Percentiles rank a stretch among this genome's conserved stretches.
These are phyloP conservation scores for Cheilosia soror DNA, from an alignment of 2,888 invertebrate genomes.

Conservation along the genomic window DNA sequence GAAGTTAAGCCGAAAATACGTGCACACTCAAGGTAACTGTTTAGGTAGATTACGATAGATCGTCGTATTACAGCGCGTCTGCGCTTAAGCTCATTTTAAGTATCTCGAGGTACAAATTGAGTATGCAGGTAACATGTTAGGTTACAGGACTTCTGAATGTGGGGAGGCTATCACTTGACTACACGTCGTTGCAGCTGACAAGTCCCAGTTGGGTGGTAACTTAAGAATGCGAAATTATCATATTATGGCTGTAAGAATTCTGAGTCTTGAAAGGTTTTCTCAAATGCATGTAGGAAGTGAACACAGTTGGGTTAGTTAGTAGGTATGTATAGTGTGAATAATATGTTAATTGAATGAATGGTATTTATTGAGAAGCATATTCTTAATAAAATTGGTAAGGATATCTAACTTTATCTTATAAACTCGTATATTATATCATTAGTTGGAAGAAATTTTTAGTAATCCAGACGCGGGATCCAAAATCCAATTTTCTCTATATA, in stretches of 20 bases:
- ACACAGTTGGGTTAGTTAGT: too few relatives aligned
- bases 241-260: constrained; percentile 2
- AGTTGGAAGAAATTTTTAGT: too few relatives aligned
- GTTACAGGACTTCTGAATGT: constrained; percentile 65
- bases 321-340: not conserved
- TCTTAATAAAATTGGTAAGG: too few relatives aligned
- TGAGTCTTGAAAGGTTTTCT: not conserved
- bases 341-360: not conserved
- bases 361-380: too few relatives aligned
- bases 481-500: too few relatives aligned
- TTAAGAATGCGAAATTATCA: constrained; percentile 48
- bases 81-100: constrained; percentile 36
- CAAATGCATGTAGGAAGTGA: not conserved
- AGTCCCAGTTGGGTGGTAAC: constrained; percentile 39
- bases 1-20: constrained; percentile 38
- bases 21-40: constrained; percentile 43
- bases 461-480: too few relatives aligned
- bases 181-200: constrained; percentile 41
- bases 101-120: constrained; percentile 59
- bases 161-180: constrained; percentile 22
- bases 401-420: too few relatives aligned
- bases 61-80: constrained; percentile 35
- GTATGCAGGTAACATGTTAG: constrained; percentile 32
- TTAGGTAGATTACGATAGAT: constrained; percentile 47
- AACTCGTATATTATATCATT: too few relatives aligned